Base-by-base conservation (phyloP, 37 sponge, comb jelly and placozoan species). In the Halisarca cf. caerulea region DNA sequence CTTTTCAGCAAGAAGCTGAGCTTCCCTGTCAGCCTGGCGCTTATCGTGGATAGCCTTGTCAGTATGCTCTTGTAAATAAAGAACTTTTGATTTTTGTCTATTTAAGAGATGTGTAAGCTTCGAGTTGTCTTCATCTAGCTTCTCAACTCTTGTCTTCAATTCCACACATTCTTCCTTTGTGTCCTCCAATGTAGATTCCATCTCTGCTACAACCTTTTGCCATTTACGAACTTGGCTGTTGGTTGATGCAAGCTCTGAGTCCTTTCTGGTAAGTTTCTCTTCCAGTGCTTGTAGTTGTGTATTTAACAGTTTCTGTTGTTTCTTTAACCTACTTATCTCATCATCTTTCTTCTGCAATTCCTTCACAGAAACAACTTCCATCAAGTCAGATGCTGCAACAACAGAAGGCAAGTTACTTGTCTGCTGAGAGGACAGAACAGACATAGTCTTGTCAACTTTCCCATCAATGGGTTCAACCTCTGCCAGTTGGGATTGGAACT, bases 11-110 rank as follows among this genome's bases (percentile, higher is more conserved):
- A 68, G 30, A 28, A 68, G 69, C 69, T 34, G 15, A 30, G 69
- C 69, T 30, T 68, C 69, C 5, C 35, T 68, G 33, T 68, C 30
- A 17, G 69, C 69, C 69, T 68, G 69, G 35, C 17, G 69, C 69
- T 27, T 68, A 28, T 30, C 69, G 30, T 68, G 32, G 2, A 17
- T 32, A 17, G 32, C 35, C 69, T 34, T 34, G 34, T 34, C 35
- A 8, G 30, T 24, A 8, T 30, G 17, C 4, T 27, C 33, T 4
- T 68, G 35, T 3, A 27, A 34, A 3, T 6, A 8, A 28, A 7
- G n/a, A 30, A 68, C 35, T 34, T 30, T 68, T 68, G 11, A 28
- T 8, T 68, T 27, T 2, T 28, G 35, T 1, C 34, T 5, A 17
- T 17, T 34, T 27, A 68, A 34, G 2, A 32, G 15, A 3, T 34